These are phyloP conservation scores for Acrocephalus arundinaceus DNA, from an alignment of 2,113 vertebrate species.

Conservation along the genomic window DNA sequence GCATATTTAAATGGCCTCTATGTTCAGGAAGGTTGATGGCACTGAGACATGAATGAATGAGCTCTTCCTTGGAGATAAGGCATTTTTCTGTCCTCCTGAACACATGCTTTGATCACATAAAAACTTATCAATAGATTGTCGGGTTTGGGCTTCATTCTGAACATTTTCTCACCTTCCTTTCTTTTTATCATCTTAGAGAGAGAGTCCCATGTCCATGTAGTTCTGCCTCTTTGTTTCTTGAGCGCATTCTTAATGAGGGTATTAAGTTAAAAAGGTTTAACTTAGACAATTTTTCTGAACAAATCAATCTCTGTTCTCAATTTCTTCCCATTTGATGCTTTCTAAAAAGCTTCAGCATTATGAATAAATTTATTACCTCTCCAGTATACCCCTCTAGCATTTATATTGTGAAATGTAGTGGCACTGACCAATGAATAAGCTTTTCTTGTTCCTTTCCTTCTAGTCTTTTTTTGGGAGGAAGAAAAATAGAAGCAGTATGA, in stretches of 20 bases:
- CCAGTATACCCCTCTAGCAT: background rate
- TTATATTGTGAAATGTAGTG: background rate
- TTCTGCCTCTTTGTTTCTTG: background rate
- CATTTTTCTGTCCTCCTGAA: background rate
- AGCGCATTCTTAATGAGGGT: background rate
- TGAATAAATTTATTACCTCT: slow-evolving; percentile 29
- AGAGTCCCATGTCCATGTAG: background rate
- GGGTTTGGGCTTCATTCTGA: background rate
- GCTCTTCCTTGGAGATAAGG: background rate
- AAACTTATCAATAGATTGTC: background rate
- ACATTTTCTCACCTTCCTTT: background rate
- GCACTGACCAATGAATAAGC: slow-evolving; percentile 1
- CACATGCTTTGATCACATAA: background rate
- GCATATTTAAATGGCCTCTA: background rate
- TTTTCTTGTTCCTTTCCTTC: background rate
- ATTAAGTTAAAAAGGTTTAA: slow-evolving; percentile 48
- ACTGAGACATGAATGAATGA: background rate
- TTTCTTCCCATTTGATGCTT: slow-evolving; percentile 24
- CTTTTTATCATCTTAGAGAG: background rate
- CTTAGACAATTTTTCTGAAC: slow-evolving; percentile 39
- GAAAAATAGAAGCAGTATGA: background rate
- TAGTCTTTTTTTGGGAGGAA: background rate
- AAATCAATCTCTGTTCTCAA: background rate
- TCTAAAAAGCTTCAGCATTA: background rate
- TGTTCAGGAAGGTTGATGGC: background rate